A percentile compares a stretch with the other conserved stretches of the same genome.
Evolutionary conservation across 2,797 vertebrate species (phyloP).

Genomic region (Gorsachius magnificus): DNA sequence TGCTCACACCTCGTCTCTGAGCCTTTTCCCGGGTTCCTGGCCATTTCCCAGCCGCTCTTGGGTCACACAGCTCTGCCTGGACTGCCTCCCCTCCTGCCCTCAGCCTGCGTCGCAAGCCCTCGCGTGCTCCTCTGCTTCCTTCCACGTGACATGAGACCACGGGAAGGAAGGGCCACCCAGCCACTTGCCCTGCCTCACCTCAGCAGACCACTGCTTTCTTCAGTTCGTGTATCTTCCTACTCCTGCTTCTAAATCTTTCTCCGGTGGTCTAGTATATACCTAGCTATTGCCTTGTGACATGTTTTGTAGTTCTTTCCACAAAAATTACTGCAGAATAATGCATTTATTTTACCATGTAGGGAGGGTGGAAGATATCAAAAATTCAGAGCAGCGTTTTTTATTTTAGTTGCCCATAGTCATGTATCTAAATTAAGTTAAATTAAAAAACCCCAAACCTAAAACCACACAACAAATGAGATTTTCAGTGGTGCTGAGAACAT

Average conservation of each 20-base stretch:
- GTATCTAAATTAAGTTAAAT: not conserved
- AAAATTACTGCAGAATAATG: not conserved
- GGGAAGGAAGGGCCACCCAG: not conserved
- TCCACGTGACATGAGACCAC: not conserved
- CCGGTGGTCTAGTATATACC: not conserved
- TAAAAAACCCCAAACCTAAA: not conserved
- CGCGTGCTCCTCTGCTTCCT: not conserved
- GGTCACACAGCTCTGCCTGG: not conserved
- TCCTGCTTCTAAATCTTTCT: not conserved
- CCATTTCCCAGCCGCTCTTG: not conserved
- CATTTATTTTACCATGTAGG: not conserved
- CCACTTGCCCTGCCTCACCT: not conserved
- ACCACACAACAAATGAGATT: not conserved
- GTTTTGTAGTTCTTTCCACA: not conserved
- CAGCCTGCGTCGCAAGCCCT: not conserved
- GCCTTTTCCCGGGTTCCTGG: not conserved
- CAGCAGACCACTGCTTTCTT: not conserved
- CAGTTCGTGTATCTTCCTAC: not conserved
- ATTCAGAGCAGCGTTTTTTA: not conserved
- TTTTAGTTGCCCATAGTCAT: not conserved
- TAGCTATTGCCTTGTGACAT: not conserved
- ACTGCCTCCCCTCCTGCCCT: not conserved
- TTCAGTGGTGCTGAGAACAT: not conserved
- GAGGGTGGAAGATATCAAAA: not conserved
- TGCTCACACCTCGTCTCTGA: not conserved